Base-by-base conservation (phyloP, 1,140 invertebrate genomes). In the Drosophila ironensis region DNA sequence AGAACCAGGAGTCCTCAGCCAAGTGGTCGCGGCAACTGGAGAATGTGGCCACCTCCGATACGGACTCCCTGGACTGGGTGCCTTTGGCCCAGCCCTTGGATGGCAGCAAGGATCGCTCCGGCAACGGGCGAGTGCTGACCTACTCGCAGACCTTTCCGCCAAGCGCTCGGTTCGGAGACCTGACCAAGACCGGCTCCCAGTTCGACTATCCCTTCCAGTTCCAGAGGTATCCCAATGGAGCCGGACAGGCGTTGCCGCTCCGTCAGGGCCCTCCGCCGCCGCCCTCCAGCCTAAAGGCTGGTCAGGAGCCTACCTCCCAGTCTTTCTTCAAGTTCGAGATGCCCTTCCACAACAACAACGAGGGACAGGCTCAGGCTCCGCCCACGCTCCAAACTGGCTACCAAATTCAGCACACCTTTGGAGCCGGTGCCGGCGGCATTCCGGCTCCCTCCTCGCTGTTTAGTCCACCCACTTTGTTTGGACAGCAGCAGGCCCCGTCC, bases 251-350 rank as follows among this genome's bases (percentile, higher is more conserved):
- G 0, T 20, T 75, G 33, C 84, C 78, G 0, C 50, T 82, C 19
- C 68, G 75, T 0, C 74, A 84, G 22, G 51, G 45, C 11, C 66
- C 67, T n/a, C 66, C 67, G 14, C 56, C 45, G 4, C 57, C 77
- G 1, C 47, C 50, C n/a, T 8, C 60, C 57, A 5, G 2, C 37
- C 64, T 7, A 84, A 86, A 66, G 25, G 48, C 25, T 0, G 19
- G 38, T 0, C 88, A 89, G 48, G 84, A 89, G 37, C 87, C 88
- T 4, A 89, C 88, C 0, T 89, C 88, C 4, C 88, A 89, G 56
- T 89, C 88, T 1, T 89, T 89, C 66, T 89, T 89, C 46, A 89
- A 89, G 52, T 89, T 89, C 22, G 88, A 89, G 50, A 89, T 89
- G 88, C 88, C 88, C 14, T 89, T 87, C 72, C 81, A 77, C 47